A percentile compares a stretch with the other conserved stretches of the same genome.
These are phyloP conservation scores for Zygothrica quintamaculata DNA, from an alignment of 2,888 invertebrate species.

Conservation along the genomic window DNA sequence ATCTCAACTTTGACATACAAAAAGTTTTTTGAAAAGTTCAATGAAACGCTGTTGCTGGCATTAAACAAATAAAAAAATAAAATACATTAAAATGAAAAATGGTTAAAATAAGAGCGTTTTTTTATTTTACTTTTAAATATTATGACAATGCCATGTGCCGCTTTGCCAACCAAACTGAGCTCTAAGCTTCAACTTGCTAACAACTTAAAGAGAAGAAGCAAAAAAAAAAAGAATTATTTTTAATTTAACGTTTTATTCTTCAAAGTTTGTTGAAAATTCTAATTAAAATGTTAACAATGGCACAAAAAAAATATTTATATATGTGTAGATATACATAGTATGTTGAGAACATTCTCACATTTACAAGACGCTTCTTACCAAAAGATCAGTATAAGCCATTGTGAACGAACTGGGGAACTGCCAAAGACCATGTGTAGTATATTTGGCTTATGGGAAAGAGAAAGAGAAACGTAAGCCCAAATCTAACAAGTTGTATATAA, in stretches of 20 bases:
- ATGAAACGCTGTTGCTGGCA: conserved; percentile 34
- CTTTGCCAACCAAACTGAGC: conserved; percentile 22
- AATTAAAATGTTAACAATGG: conserved; percentile 52
- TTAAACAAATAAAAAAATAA: not conserved
- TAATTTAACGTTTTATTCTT: conserved; percentile 7
- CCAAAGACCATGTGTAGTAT: conserved; percentile 30
- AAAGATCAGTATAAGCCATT: conserved; percentile 46
- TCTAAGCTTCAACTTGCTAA: conserved; percentile 25
- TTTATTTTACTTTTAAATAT: conserved; percentile 32
- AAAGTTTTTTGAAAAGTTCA: conserved; percentile 51
- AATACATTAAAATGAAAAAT: conserved; percentile 4
- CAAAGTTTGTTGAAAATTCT: conserved; percentile 40
- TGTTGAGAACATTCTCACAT: conserved; percentile 63
- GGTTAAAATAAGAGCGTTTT: conserved; percentile 21
- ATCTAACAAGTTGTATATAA: too few relatives aligned
- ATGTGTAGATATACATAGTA: too few relatives aligned
- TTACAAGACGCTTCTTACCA: conserved; percentile 21
- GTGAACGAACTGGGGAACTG: conserved; percentile 24
- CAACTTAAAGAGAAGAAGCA: conserved; percentile 21
- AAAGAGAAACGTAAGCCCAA: not conserved
- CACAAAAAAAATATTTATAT: conserved; percentile 9
- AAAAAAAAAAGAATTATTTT: conserved; percentile 15
- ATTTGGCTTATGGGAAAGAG: conserved; percentile 11
- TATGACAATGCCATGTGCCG: conserved; percentile 40
- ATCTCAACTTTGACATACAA: conserved; percentile 58